Conservation (phyloP, 2,113 vertebrate species). For the Podarcis raffonei region DNA sequence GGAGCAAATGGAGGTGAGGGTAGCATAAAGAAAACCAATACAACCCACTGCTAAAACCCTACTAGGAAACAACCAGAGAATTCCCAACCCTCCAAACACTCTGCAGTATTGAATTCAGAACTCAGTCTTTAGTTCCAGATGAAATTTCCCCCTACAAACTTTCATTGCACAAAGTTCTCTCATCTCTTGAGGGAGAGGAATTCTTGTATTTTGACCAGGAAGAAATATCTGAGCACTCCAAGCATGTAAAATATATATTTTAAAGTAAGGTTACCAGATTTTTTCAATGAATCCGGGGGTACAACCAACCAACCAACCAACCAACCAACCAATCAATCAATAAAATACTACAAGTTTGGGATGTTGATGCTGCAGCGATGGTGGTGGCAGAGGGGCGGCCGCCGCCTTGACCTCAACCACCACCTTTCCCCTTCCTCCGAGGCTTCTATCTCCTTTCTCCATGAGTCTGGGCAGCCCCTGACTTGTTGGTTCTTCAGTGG, state of each 20-base stretch:
- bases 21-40: conserved; percentile 17
- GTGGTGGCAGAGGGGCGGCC: no score
- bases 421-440: no score
- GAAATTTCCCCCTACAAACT: conserved; percentile 34
- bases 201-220: conserved; percentile 50
- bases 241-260: conserved; percentile 44
- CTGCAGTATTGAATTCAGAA: conserved; percentile 22
- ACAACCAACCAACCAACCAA: no score
- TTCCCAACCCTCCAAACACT: not conserved
- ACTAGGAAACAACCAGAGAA: not conserved
- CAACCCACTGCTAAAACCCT: conserved; percentile 7
- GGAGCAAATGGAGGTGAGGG: not conserved
- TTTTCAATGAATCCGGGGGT: no score
- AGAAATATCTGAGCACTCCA: conserved; percentile 36
- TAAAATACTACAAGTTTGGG: no score
- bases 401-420: no score
- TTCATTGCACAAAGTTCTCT: conserved; percentile 51
- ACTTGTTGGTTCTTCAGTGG: no score
- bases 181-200: conserved; percentile 23
- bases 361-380: no score
- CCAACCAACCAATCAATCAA: no score
- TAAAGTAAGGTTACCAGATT: no score
- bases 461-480: no score
- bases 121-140: conserved; percentile 29
- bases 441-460: no score